phyloP scores from a whole-genome alignment of 2,888 invertebrate genomes.

The Caenorhabditis macrosperma region DNA sequence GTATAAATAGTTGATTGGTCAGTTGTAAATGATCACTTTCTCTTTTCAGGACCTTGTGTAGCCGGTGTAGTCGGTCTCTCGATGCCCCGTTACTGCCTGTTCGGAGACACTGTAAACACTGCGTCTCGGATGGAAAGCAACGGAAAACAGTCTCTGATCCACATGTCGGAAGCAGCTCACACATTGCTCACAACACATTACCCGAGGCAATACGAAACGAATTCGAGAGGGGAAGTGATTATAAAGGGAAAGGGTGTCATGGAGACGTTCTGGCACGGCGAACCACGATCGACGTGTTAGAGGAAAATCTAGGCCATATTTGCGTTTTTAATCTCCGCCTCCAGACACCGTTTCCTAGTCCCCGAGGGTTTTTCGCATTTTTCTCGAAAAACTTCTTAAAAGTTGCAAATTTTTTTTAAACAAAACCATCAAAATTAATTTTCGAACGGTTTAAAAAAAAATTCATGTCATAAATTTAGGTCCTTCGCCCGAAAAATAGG shows the following conservation, averaged over 20 bases:
- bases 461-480: too few species aligned
- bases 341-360: too few species aligned
- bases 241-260: conserved; percentile 68
- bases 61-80: conserved; percentile 73
- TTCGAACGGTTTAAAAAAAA: too few species aligned
- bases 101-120: conserved; percentile 78
- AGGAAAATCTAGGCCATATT: too few species aligned
- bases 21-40: background rate
- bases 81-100: conserved; percentile 77
- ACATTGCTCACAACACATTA: conserved; percentile 67
- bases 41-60: conserved; percentile 47
- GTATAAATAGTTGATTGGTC: too few species aligned
- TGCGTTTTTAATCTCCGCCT: too few species aligned
- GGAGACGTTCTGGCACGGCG: conserved; percentile 63
- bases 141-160: conserved; percentile 71
- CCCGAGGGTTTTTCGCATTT: too few species aligned
- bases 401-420: too few species aligned
- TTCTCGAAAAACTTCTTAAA: too few species aligned
- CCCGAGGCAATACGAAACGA: conserved; percentile 71
- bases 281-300: too few species aligned
- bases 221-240: conserved; percentile 74
- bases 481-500: too few species aligned
- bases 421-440: too few species aligned
- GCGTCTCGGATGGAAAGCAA: conserved; percentile 77
- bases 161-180: conserved; percentile 72